Percentiles rank a stretch among this genome's conserved stretches.
phyloP scores from a whole-genome alignment of 2,888 invertebrate genomes.

The Coenonympha arcania region DNA sequence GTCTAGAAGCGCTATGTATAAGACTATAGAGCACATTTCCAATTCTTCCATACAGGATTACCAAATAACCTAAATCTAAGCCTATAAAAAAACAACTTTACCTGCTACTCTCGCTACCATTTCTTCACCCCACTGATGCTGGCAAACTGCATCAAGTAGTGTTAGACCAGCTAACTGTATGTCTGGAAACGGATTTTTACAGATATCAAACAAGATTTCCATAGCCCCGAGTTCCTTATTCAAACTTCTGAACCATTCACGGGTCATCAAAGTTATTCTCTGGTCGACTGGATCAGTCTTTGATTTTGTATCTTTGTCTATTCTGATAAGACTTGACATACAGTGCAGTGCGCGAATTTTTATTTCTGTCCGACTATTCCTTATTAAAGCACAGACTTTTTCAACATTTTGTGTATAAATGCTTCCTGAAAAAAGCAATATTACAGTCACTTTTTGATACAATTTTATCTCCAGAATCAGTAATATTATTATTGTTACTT shows the following conservation, averaged over 20 bases:
- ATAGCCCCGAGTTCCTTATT: conserved; percentile 65
- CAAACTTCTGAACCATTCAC: conserved; percentile 67
- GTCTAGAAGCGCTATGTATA: too few relatives aligned
- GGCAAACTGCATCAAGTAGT: conserved; percentile 78
- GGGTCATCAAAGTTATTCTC: conserved; percentile 64
- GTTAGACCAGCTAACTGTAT: conserved; percentile 79
- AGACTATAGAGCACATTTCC: too few relatives aligned
- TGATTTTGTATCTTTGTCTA: conserved; percentile 54
- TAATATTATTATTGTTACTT: too few relatives aligned
- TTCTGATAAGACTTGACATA: conserved; percentile 74
- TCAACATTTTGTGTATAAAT: conserved; percentile 70
- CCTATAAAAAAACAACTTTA: too few relatives aligned
- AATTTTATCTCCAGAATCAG: not conserved
- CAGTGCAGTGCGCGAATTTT: conserved; percentile 80
- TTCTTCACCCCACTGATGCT: conserved; percentile 86
- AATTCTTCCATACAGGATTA: too few relatives aligned
- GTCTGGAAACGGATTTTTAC: conserved; percentile 87
- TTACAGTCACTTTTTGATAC: not conserved
- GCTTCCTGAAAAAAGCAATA: conserved; percentile 45
- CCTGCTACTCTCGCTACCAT: conserved; percentile 81
- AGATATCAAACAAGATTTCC: conserved; percentile 75
- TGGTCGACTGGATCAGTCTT: conserved; percentile 55
- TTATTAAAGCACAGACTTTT: conserved; percentile 74
- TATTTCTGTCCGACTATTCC: conserved; percentile 76
- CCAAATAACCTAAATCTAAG: too few relatives aligned